Conservation (phyloP, 2,113 vertebrate genomes). For the Tychaedon coryphoeus region DNA sequence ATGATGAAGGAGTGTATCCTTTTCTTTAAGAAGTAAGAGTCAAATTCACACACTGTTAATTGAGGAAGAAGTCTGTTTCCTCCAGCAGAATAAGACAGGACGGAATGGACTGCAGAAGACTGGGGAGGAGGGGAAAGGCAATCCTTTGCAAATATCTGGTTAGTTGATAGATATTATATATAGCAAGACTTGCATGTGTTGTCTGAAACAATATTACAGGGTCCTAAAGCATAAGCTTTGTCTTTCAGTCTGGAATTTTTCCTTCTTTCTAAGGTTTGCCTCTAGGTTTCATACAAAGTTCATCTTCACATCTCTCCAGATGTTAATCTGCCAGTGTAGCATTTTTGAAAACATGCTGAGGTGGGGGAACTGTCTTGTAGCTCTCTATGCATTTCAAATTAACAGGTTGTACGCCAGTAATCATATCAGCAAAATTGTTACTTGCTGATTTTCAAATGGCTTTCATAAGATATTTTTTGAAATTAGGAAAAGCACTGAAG, state of each 20-base stretch:
- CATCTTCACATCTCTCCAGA: not conserved
- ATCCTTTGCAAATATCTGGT: not conserved
- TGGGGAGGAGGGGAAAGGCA: not conserved
- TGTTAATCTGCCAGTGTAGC: not conserved
- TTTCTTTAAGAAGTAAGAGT: constrained; percentile 56
- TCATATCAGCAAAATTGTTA: not conserved
- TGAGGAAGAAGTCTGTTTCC: constrained; percentile 53
- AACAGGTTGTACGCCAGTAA: not conserved
- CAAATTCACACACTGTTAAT: not conserved
- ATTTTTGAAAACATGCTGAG: not conserved
- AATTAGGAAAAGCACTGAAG: not conserved
- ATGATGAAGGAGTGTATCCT: constrained; percentile 99
- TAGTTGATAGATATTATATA: not conserved
- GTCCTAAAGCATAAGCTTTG: not conserved
- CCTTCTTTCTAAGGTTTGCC: not conserved
- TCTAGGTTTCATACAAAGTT: not conserved
- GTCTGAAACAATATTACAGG: not conserved
- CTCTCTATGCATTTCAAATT: not conserved
- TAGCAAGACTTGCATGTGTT: not conserved
- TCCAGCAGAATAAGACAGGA: not conserved
- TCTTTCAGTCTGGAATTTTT: not conserved
- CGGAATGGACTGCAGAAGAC: not conserved
- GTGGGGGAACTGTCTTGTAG: not conserved
- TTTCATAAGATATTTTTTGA: not conserved
- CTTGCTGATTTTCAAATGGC: not conserved